Base-by-base conservation (phyloP, 2,113 vertebrate genomes). In the Helogale parvula region DNA sequence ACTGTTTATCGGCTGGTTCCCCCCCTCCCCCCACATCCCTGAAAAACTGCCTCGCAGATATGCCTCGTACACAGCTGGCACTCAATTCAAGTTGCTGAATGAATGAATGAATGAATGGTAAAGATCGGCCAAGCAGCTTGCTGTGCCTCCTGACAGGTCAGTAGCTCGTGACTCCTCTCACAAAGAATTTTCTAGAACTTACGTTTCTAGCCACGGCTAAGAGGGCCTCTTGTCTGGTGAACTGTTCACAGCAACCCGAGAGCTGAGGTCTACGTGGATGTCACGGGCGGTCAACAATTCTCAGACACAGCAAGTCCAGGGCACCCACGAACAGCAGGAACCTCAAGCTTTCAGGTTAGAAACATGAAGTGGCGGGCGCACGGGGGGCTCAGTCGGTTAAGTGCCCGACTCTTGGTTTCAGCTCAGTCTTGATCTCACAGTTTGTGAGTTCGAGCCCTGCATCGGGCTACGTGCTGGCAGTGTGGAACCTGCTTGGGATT, bases 161-260 rank as follows among this genome's bases (percentile, higher is more conserved):
- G 38, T 12, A 52, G 72, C 31, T 45, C 10, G 29, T 5, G 86
- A 83, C 14, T 47, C 35, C 38, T 88, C 41, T 63, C 45, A 79
- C n/a, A n/a, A 96, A 93, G 79, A 76, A 29, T 50, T 88, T 95
- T 92, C 79, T 86, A 89, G 83, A 83, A 97, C 52, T 60, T 19
- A 69, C 50, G 72, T 88, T 77, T 88, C 77, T 77, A 35, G 81
- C 89, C 66, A 63, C 72, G 66, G 54, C 81, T 85, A 85, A 76
- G 45, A 66, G 57, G 63, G 31, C 33, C 33, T 33, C 8, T 33
- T 41, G 54, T 60, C 95, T 86, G 71, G 71, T 11, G 17, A 72
- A 72, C 25, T 69, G 57, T 11, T 47, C 47, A 77, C 31, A 33
- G 68, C 45, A 57, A 77, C 21, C 57, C 7, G n/a, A 66, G 21